Conservation (phyloP, 2,888 invertebrate genomes). For the Itoplectis maculator region DNA sequence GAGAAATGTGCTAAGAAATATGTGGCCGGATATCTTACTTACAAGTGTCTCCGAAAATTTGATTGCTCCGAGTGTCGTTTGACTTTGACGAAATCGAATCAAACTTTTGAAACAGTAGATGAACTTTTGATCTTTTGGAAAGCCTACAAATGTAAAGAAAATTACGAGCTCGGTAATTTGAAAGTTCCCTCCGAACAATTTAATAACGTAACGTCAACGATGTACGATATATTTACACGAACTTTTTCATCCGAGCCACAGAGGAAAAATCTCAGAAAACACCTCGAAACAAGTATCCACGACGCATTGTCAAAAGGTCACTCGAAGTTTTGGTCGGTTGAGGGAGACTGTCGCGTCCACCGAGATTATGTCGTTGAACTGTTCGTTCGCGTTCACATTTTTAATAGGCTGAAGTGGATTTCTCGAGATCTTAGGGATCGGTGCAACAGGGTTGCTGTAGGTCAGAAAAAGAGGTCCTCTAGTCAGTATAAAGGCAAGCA, state of each 20-base stretch:
- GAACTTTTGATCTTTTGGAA: slow-evolving; percentile 29
- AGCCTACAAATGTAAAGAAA: slow-evolving; percentile 38
- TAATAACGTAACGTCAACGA: slow-evolving; percentile 26
- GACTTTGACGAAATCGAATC: slow-evolving; percentile 7
- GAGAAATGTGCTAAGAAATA: slow-evolving; percentile 7
- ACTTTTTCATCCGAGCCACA: slow-evolving; percentile 26
- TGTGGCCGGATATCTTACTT: not conserved
- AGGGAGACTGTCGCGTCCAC: no score
- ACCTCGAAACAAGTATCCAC: no score
- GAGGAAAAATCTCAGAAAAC: no score
- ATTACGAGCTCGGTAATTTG: slow-evolving; percentile 49
- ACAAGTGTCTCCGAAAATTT: not conserved
- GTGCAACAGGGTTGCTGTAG: no score
- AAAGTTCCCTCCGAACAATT: slow-evolving; percentile 46
- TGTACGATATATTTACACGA: slow-evolving; percentile 25
- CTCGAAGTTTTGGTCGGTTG: no score
- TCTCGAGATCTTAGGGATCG: no score
- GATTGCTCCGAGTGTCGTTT: not conserved
- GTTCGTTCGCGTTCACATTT: no score
- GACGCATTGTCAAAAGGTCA: no score
- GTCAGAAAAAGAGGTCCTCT: no score
- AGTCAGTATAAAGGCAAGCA: no score
- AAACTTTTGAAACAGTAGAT: not conserved
- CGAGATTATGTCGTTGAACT: no score
- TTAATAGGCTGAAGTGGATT: no score